Evolutionary conservation across 1,140 invertebrate genomes (phyloP).

Genomic region (Gryllus bimaculatus): DNA sequence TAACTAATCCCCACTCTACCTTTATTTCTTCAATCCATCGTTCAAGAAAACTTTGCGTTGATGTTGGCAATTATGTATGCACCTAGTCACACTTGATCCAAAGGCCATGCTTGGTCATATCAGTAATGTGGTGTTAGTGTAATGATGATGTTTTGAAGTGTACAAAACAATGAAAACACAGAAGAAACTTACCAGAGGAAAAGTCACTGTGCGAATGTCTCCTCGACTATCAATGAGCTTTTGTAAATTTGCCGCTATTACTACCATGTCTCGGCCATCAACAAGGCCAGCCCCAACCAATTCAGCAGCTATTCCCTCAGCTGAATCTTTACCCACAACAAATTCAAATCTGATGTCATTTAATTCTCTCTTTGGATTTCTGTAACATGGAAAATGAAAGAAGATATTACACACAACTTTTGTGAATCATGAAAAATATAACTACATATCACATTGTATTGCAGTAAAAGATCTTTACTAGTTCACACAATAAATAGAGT

Average conservation of each 20-base stretch:
- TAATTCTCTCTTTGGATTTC: conserved; percentile 81
- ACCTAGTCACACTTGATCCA: too few relatives aligned
- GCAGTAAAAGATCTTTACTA: too few relatives aligned
- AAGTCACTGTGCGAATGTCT: conserved; percentile 63
- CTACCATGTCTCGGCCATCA: conserved; percentile 79
- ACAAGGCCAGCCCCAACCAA: conserved; percentile 90
- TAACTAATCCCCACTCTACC: too few relatives aligned
- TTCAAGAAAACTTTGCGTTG: too few relatives aligned
- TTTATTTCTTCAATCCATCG: too few relatives aligned
- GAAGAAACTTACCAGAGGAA: conserved; percentile 68
- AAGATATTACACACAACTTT: not conserved
- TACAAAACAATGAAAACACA: conserved; percentile 23
- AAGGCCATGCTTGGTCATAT: too few relatives aligned
- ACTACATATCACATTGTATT: too few relatives aligned
- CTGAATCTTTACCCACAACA: conserved; percentile 79
- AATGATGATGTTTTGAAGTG: conserved; percentile 6
- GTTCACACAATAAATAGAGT: too few relatives aligned
- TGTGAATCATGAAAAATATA: too few relatives aligned
- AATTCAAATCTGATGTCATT: conserved; percentile 98
- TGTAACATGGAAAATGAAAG: conserved; percentile 30
- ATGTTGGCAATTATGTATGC: too few relatives aligned
- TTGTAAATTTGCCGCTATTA: conserved; percentile 85
- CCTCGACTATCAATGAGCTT: conserved; percentile 69
- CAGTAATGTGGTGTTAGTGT: too few relatives aligned
- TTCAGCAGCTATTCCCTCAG: conserved; percentile 89